phyloP scores from a whole-genome alignment of 2,888 invertebrate genomes.

The Drosophila testacea region DNA sequence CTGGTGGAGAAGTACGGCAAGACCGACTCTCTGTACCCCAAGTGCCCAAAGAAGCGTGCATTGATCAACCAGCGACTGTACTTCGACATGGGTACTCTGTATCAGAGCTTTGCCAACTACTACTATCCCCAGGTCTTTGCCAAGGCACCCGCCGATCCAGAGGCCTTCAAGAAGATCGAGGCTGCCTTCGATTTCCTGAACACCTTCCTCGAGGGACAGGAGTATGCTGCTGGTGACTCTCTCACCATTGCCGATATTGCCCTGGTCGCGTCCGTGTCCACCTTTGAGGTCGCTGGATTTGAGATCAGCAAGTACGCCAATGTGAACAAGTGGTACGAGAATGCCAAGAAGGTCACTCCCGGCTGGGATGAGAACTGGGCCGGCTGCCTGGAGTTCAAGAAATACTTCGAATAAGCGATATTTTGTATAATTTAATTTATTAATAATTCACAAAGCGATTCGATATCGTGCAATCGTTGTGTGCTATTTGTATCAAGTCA shows the following conservation, averaged over 20 bases:
- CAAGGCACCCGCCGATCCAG: conserved; percentile 88
- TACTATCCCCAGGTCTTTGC: conserved; percentile 89
- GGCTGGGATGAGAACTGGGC: conserved; percentile 88
- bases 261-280: conserved; percentile 89
- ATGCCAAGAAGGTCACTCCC: conserved; percentile 87
- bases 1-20: conserved; percentile 93
- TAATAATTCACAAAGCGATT: conserved; percentile 51
- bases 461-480: conserved; percentile 41
- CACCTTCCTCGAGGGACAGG: conserved; percentile 89
- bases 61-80: conserved; percentile 92
- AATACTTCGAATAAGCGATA: conserved; percentile 71
- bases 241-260: conserved; percentile 92
- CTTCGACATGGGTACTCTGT: conserved; percentile 92
- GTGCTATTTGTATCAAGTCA: conserved; percentile 33
- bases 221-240: conserved; percentile 90
- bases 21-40: conserved; percentile 90
- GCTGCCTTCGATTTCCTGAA: conserved; percentile 90
- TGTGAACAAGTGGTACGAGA: conserved; percentile 88
- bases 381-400: conserved; percentile 87
- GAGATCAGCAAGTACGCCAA: conserved; percentile 90
- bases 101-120: conserved; percentile 89
- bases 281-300: conserved; percentile 88
- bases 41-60: conserved; percentile 91
- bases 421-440: conserved; percentile 39
- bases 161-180: conserved; percentile 89